Conservation (phyloP, 2,888 invertebrate species). For the Ditula angustiorana region DNA sequence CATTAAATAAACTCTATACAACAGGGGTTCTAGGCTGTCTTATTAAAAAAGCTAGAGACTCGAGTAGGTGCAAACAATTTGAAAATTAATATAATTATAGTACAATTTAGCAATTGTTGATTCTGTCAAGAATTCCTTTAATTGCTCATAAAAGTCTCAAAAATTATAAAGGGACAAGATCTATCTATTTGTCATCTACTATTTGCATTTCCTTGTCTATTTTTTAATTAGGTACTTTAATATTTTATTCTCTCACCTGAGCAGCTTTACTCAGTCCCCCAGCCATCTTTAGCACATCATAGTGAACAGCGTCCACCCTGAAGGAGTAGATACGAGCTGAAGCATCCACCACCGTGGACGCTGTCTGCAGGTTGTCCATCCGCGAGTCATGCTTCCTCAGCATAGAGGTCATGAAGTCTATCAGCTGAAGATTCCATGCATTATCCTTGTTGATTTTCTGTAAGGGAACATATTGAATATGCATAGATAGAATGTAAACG, state of each 20-base stretch:
- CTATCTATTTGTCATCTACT: too few relatives aligned
- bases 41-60: too few relatives aligned
- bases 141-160: too few relatives aligned
- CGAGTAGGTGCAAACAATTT: too few relatives aligned
- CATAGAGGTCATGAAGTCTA: constrained; percentile 93
- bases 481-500: too few relatives aligned
- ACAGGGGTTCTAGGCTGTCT: too few relatives aligned
- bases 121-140: too few relatives aligned
- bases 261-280: constrained; percentile 87
- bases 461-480: constrained; percentile 46
- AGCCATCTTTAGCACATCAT: constrained; percentile 92
- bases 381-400: constrained; percentile 89
- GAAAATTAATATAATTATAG: too few relatives aligned
- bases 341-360: constrained; percentile 94
- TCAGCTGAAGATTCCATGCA: constrained; percentile 94
- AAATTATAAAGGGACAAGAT: too few relatives aligned
- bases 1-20: too few relatives aligned
- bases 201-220: too few relatives aligned
- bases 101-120: too few relatives aligned
- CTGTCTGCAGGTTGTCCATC: constrained; percentile 91
- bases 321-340: constrained; percentile 95
- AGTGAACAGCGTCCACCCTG: constrained; percentile 94
- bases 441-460: constrained; percentile 95
- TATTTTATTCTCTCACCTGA: constrained; percentile 60
- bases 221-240: background rate